Evolutionary conservation across 2,113 vertebrate genomes (phyloP).

Genomic region (Pagrus major): DNA sequence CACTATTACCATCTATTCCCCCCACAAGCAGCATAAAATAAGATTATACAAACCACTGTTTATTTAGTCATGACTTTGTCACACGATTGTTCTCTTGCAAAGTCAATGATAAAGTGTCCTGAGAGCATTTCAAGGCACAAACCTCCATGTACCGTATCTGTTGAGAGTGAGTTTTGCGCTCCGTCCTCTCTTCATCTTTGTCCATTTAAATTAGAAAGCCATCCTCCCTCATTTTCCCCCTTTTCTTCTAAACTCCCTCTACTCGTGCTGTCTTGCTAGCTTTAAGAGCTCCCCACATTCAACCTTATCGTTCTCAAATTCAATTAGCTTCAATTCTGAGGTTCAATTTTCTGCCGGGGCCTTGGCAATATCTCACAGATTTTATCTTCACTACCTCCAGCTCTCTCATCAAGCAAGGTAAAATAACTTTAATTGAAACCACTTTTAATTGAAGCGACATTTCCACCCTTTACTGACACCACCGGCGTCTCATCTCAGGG

Average conservation of each 20-base stretch:
- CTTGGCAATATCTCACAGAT: constrained; percentile 76
- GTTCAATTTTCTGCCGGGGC: constrained; percentile 78
- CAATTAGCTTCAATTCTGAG: constrained; percentile 81
- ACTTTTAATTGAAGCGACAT: constrained; percentile 82
- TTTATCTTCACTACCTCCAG: constrained; percentile 77
- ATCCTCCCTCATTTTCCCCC: constrained; percentile 1
- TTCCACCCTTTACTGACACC: constrained; percentile 59
- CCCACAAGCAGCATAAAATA: constrained; percentile 37
- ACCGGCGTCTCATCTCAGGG: constrained; percentile 23
- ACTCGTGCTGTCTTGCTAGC: constrained; percentile 32
- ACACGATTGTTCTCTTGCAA: constrained; percentile 13
- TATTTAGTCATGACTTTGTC: constrained; percentile 50
- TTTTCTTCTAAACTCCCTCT: constrained; percentile 33
- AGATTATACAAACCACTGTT: constrained; percentile 39
- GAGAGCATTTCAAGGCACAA: constrained; percentile 22
- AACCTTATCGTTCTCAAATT: constrained; percentile 81
- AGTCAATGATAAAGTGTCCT: constrained; percentile 37
- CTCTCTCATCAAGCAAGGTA: constrained; percentile 78
- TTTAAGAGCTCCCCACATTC: constrained; percentile 69
- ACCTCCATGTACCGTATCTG: constrained; percentile 16
- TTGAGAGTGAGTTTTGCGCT: constrained; percentile 33
- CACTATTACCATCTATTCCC: constrained; percentile 6
- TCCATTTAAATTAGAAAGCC: constrained; percentile 57
- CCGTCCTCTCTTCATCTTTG: constrained; percentile 40
- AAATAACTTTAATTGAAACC: constrained; percentile 84